Evolutionary conservation across 2,797 vertebrate species (phyloP).

Genomic region (Rousettus madagascariensis): DNA sequence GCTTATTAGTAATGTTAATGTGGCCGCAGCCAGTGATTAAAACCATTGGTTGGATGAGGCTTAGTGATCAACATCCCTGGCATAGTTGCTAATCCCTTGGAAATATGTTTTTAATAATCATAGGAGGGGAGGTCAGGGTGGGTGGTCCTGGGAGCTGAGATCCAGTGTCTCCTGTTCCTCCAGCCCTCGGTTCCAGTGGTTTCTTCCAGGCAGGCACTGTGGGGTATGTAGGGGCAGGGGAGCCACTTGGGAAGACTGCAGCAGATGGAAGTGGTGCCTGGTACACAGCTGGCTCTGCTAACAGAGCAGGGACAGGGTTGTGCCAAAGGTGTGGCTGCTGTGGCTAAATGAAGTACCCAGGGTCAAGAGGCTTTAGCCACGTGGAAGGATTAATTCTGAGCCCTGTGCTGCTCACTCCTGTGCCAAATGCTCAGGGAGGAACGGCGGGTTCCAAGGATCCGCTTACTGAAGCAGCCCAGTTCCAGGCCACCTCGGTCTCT

Average conservation of each 20-base stretch:
- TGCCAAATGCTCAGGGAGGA: slow-evolving; percentile 8
- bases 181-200: neutral
- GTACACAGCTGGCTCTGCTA: slow-evolving; percentile 2
- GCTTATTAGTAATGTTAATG: slow-evolving; percentile 29
- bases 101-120: slow-evolving; percentile 73
- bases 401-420: neutral
- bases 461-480: neutral
- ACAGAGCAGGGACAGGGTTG: neutral
- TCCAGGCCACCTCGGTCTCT: neutral
- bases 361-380: slow-evolving; percentile 51
- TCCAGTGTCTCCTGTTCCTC: neutral
- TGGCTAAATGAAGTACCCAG: neutral
- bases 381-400: slow-evolving; percentile 58
- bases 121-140: slow-evolving; percentile 59
- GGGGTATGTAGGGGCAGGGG: neutral
- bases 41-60: slow-evolving; percentile 48
- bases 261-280: slow-evolving; percentile 10
- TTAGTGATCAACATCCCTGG: slow-evolving; percentile 46
- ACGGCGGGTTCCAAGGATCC: neutral
- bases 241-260: neutral
- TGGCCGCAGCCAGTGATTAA: slow-evolving; percentile 52
- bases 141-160: slow-evolving; percentile 56
- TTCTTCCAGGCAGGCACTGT: slow-evolving; percentile 3
- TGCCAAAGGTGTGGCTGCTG: slow-evolving; percentile 49
- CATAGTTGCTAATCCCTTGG: slow-evolving; percentile 65